A percentile compares a stretch with the other conserved stretches of the same genome.
Evolutionary conservation across 1,140 invertebrate species (phyloP).

Genomic region (Brachionus manjavacas): DNA sequence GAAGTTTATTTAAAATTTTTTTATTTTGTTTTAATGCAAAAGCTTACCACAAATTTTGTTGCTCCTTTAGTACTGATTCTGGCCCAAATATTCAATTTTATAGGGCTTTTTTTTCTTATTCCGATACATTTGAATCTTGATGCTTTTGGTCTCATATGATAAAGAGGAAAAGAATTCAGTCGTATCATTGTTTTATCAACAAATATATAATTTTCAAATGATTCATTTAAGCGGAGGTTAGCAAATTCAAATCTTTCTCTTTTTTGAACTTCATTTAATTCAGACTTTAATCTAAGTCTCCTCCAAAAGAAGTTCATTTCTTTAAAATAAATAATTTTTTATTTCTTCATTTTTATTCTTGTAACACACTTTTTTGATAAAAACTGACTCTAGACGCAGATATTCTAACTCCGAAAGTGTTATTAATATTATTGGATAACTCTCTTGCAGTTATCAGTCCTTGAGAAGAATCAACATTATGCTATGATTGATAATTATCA

Average conservation of each 20-base stretch:
- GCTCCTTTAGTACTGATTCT: background rate
- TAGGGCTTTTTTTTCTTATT: background rate
- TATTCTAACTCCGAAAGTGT: background rate
- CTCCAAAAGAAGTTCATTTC: background rate
- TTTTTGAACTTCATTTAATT: background rate
- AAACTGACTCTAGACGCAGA: background rate
- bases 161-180: background rate
- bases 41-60: background rate
- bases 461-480: background rate
- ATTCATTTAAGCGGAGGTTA: background rate
- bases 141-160: slow-evolving; percentile 9
- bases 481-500: background rate
- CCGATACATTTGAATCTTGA: background rate
- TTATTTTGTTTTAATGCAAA: background rate
- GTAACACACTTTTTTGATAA: background rate
- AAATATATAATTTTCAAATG: background rate
- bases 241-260: background rate
- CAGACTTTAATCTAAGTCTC: background rate
- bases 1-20: background rate
- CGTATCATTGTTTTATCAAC: background rate
- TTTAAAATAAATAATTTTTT: background rate
- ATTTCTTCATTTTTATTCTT: background rate
- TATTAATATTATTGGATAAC: background rate
- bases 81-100: background rate
- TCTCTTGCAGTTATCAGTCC: slow-evolving; percentile 5